Conservation (phyloP, 2,888 invertebrate species). For the Scrobipalpa costella region DNA sequence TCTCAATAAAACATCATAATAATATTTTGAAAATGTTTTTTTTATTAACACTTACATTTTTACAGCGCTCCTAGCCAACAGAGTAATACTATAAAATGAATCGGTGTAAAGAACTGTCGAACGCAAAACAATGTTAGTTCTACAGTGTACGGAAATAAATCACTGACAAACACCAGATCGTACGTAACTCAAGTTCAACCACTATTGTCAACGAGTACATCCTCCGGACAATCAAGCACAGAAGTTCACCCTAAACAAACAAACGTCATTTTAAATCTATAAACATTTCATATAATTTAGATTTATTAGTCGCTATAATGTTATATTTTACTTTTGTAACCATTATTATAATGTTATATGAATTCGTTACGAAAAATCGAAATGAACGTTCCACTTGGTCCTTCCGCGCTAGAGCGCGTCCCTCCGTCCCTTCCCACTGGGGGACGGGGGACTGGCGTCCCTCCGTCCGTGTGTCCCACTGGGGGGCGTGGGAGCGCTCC, state of each 20-base stretch:
- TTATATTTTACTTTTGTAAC: constrained; percentile 81
- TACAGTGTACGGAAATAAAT: constrained; percentile 77
- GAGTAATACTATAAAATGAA: constrained; percentile 80
- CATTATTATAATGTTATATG: constrained; percentile 81
- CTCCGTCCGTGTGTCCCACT: no score
- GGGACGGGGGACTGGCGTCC: no score
- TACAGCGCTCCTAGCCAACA: constrained; percentile 82
- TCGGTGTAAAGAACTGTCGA: constrained; percentile 78
- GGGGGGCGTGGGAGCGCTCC: no score
- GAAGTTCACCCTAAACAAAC: constrained; percentile 77
- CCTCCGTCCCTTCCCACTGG: constrained; percentile 25
- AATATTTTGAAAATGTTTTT: constrained; percentile 82
- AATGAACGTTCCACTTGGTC: constrained; percentile 62
- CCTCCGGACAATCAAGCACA: constrained; percentile 72
- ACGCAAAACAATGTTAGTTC: constrained; percentile 79
- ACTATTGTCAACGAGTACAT: constrained; percentile 72
- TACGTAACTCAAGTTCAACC: constrained; percentile 61
- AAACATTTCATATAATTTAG: constrained; percentile 82
- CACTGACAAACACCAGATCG: constrained; percentile 71
- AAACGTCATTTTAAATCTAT: constrained; percentile 76
- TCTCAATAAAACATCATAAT: constrained; percentile 65
- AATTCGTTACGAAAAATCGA: constrained; percentile 78
- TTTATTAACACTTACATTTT: constrained; percentile 82
- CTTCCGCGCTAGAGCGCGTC: constrained; percentile 37
- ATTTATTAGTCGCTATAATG: constrained; percentile 81